Base-by-base conservation (phyloP, 2,113 vertebrate genomes). In the Glaucidium brasilianum region DNA sequence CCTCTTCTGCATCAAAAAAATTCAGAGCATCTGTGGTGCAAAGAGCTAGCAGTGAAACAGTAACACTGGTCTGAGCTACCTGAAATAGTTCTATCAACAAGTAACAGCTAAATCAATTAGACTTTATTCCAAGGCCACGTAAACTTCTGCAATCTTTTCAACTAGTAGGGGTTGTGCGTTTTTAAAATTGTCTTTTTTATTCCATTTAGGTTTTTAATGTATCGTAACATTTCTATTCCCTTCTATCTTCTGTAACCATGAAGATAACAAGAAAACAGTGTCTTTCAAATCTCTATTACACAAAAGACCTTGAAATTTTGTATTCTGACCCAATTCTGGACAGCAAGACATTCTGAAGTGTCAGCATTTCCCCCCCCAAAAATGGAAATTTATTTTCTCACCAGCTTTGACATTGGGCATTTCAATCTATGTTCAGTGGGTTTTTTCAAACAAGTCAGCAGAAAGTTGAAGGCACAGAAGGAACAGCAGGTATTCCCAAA, bases 141-240 rank as follows among this genome's bases (percentile, higher is more conserved):
- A 26, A 63, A 29, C 15, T 53, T 30, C 41, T 17, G n/a, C 1
- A 9, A 3, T 2, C 12, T 12, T 67, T 63, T 49, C 56, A 49
- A 0, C 6, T 22, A 1, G 9, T 0, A 12, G 3, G 9, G 12
- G 7, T 5, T 2, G 2, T 27, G 11, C 6, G 10, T 9, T 45
- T 74, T 68, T 11, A 39, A 73, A 76, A 29, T 12, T 12, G 3
- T 17, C 37, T 25, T n/a, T 10, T 30, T 50, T 10, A 18, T 11
- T n/a, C 19, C 19, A 43, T 55, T 76, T 15, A 30, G 13, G 35
- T 25, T 43, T 82, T 62, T 18, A 19, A 19, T 6, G 32, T 3
- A 34, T 26, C n/a, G 8, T 7, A 59, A 74, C 47, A 58, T 30
- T 35, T 43, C 35, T 12, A 25, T 11, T 56, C 6, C 6, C 10